Conservation (phyloP, 92 coral and sea anemone species). For the Porites divaricata region DNA sequence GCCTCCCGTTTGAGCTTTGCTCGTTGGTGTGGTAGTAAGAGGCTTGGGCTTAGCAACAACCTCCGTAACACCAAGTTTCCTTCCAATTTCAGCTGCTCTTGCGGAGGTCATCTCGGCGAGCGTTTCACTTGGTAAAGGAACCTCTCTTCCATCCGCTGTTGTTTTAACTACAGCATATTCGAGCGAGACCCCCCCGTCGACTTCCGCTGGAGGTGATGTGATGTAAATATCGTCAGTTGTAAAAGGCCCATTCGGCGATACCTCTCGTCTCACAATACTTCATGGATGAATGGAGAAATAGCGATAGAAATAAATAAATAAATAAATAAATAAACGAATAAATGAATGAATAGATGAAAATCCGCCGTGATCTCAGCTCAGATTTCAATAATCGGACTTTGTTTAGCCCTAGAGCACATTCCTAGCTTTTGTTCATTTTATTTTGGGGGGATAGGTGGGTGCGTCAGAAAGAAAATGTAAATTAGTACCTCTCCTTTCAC, state of each 20-base stretch:
- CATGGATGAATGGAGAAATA: neutral
- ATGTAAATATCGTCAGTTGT: constrained; percentile 16
- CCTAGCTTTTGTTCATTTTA: too few relatives aligned
- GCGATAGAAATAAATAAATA: too few relatives aligned
- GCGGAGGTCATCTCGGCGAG: neutral
- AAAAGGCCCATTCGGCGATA: neutral
- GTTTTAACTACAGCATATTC: constrained; percentile 45
- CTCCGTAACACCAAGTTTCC: neutral
- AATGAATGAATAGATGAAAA: too few relatives aligned
- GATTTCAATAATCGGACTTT: too few relatives aligned
- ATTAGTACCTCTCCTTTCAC: too few relatives aligned
- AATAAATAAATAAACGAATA: neutral
- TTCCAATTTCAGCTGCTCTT: neutral
- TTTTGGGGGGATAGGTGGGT: too few relatives aligned
- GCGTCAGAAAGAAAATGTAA: too few relatives aligned
- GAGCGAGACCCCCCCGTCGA: constrained; percentile 19
- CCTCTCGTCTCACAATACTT: constrained; percentile 21
- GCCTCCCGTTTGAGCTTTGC: neutral
- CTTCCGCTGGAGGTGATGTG: constrained; percentile 9
- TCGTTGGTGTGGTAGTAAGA: neutral
- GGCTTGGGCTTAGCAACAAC: neutral
- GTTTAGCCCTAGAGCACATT: too few relatives aligned
- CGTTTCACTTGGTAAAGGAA: neutral
- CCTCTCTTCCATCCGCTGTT: neutral
- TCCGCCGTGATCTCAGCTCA: too few relatives aligned